phyloP scores from a whole-genome alignment of 2,797 vertebrate species.

The Lates japonicus region DNA sequence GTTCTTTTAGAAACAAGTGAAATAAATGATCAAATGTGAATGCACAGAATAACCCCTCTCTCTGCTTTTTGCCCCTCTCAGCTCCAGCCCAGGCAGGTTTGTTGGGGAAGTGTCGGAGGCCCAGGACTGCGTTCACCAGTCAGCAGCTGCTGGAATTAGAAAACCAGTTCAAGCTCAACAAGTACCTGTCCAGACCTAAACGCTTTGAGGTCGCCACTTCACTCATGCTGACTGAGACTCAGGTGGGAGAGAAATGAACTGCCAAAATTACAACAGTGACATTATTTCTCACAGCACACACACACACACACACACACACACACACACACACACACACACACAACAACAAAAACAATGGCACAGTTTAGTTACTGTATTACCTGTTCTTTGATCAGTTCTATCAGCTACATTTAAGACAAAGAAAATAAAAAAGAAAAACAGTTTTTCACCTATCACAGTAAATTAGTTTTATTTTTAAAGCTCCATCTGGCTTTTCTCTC shows the following conservation, averaged over 20 bases:
- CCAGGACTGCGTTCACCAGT: constrained; percentile 95
- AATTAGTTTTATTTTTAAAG: neutral
- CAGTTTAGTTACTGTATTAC: neutral
- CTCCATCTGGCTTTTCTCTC: constrained; percentile 1
- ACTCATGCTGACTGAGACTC: constrained; percentile 94
- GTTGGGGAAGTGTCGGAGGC: constrained; percentile 93
- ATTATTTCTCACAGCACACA: neutral
- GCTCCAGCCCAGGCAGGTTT: constrained; percentile 84
- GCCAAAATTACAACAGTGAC: neutral
- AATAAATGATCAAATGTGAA: constrained; percentile 1
- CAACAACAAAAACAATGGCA: no score
- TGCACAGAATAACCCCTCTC: neutral
- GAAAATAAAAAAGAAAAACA: neutral
- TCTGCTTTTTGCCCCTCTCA: constrained; percentile 51
- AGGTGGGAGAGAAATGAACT: constrained; percentile 51
- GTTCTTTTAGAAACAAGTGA: neutral
- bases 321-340: neutral
- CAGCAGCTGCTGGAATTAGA: constrained; percentile 94
- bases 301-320: no score
- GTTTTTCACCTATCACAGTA: neutral
- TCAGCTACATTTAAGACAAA: neutral
- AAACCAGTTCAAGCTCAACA: constrained; percentile 96
- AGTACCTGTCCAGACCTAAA: constrained; percentile 94
- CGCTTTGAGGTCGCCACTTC: constrained; percentile 95
- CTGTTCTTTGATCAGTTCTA: neutral